A percentile compares a stretch with the other conserved stretches of the same genome.
phyloP scores from a whole-genome alignment of 2,113 vertebrate genomes.

The Zeus faber region DNA sequence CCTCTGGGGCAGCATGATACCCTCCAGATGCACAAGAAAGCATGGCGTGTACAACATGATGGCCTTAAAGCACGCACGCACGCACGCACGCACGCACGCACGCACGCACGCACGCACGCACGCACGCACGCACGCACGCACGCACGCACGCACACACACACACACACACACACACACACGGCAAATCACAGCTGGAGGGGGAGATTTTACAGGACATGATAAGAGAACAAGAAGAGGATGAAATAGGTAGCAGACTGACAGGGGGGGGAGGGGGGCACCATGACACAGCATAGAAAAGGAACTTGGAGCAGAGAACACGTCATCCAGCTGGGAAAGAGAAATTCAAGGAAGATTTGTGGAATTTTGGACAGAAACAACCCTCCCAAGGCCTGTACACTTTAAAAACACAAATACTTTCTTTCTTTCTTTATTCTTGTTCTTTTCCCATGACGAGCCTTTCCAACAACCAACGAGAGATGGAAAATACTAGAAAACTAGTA shows the following conservation, averaged over 20 bases:
- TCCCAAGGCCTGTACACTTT: too few species aligned
- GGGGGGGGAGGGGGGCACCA: slow-evolving; percentile 40
- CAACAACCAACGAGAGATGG: too few species aligned
- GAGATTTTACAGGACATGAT: slow-evolving; percentile 34
- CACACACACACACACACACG: not conserved
- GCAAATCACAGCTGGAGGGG: slow-evolving; percentile 19
- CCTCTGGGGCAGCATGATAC: slow-evolving; percentile 56
- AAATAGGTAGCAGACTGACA: slow-evolving; percentile 48
- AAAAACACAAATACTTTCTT: too few species aligned
- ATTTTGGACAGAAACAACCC: too few species aligned
- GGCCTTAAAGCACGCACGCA: not conserved
- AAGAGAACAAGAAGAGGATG: slow-evolving; percentile 22
- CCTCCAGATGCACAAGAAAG: slow-evolving; percentile 23
- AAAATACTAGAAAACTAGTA: too few species aligned
- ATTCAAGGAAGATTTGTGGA: slow-evolving; percentile 86
- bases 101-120: slow-evolving; percentile 52
- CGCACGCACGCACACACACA: not conserved
- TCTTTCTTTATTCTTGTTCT: too few species aligned
- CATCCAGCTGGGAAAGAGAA: slow-evolving; percentile 78
- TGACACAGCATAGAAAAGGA: slow-evolving; percentile 67
- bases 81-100: slow-evolving; percentile 1
- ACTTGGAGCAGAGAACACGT: slow-evolving; percentile 78
- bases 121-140: slow-evolving; percentile 63
- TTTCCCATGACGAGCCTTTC: too few species aligned
- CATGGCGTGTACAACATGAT: too few species aligned